Conservation (phyloP, 2,888 invertebrate species). For the Amiota communis region DNA sequence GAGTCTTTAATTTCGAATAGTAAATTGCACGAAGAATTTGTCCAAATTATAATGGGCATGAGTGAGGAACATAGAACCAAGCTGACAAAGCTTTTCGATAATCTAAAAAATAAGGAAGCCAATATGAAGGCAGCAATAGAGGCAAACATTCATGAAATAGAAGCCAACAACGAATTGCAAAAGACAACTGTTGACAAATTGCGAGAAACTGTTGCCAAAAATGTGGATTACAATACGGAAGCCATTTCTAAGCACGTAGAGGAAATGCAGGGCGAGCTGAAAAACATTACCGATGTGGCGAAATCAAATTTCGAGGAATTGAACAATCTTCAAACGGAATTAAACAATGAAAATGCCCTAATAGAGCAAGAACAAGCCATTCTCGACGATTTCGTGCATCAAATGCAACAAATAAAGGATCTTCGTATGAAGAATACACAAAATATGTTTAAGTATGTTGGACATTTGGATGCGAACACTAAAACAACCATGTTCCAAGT, state of each 20-base stretch:
- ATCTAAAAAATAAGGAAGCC: conserved; percentile 53
- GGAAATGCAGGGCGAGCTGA: conserved; percentile 51
- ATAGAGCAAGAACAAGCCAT: conserved; percentile 54
- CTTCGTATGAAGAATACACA: conserved; percentile 63
- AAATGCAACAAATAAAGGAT: conserved; percentile 72
- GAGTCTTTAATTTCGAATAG: conserved; percentile 51
- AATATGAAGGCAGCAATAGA: conserved; percentile 55
- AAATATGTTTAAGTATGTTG: conserved; percentile 51
- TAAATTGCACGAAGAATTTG: conserved; percentile 52
- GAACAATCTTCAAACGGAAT: conserved; percentile 47
- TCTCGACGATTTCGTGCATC: conserved; percentile 61
- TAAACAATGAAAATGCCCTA: conserved; percentile 51
- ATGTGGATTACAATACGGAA: conserved; percentile 44
- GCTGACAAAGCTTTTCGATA: conserved; percentile 53
- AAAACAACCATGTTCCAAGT: conserved; percentile 34
- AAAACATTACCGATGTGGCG: conserved; percentile 49
- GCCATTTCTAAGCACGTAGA: conserved; percentile 49
- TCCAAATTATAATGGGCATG: conserved; percentile 43
- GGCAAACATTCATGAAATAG: conserved; percentile 53
- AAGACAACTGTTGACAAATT: conserved; percentile 52
- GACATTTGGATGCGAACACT: conserved; percentile 55
- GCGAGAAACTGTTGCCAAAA: conserved; percentile 51
- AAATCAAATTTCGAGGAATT: conserved; percentile 48
- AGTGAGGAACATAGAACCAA: conserved; percentile 52
- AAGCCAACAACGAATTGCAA: conserved; percentile 57